These are phyloP conservation scores for Phylloscopus whistleri DNA, from an alignment of 2,113 vertebrate genomes.

Conservation along the genomic window DNA sequence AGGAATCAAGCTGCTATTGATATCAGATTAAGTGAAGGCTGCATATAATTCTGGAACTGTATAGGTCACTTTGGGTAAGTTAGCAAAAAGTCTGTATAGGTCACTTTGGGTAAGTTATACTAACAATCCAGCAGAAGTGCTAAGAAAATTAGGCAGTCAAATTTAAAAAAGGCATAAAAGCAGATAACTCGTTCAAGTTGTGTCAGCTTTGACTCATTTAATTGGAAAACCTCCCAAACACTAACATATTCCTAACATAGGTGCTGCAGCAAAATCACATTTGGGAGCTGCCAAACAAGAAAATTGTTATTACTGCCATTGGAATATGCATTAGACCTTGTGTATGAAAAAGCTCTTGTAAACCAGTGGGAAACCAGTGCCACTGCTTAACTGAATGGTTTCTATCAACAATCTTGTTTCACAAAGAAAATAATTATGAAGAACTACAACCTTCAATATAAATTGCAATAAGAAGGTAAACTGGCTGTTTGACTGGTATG, in stretches of 20 bases:
- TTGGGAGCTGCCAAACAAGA: slow-evolving; percentile 14
- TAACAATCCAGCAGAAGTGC: background rate
- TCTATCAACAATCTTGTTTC: background rate
- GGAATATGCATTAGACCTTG: background rate
- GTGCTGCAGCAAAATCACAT: background rate
- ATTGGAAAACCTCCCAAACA: slow-evolving; percentile 23
- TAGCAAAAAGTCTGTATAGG: background rate
- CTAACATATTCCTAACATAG: background rate
- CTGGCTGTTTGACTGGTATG: background rate
- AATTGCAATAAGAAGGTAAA: background rate
- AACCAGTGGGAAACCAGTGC: background rate
- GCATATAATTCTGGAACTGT: background rate
- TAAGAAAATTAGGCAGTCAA: slow-evolving; percentile 2
- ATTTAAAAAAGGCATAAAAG: background rate
- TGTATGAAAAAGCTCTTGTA: background rate
- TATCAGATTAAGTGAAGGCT: background rate
- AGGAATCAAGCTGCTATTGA: background rate
- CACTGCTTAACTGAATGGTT: background rate
- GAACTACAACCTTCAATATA: background rate
- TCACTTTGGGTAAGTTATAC: background rate
- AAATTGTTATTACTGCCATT: background rate
- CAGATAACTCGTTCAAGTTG: slow-evolving; percentile 2
- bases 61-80: background rate
- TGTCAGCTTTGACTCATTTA: background rate
- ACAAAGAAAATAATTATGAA: background rate